Conservation (phyloP, 2,888 invertebrate species). For the Ceratothoa steindachneri region DNA sequence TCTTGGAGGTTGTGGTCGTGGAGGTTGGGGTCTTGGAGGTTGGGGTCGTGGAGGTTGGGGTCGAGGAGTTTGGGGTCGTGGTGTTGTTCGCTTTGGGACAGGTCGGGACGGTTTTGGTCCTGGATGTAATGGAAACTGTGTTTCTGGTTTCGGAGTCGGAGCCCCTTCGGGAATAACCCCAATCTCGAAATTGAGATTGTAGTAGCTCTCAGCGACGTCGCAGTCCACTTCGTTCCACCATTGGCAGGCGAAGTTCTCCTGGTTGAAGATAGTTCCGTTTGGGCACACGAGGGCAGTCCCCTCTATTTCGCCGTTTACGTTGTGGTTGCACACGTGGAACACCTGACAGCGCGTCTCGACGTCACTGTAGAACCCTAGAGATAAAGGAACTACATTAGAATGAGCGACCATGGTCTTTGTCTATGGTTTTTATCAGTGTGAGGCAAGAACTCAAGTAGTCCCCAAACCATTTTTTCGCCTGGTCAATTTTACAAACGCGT, state of each 20-base stretch:
- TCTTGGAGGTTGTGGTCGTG: background rate
- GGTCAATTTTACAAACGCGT: too few species aligned
- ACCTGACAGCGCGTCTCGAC: slow-evolving; percentile 64
- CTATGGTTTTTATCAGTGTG: too few species aligned
- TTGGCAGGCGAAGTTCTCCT: slow-evolving; percentile 64
- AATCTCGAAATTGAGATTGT: slow-evolving; percentile 55
- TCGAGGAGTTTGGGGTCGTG: background rate
- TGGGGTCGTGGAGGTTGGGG: slow-evolving; percentile 14
- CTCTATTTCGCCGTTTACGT: slow-evolving; percentile 53
- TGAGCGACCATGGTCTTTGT: too few species aligned
- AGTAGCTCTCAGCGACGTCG: slow-evolving; percentile 56
- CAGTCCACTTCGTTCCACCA: slow-evolving; percentile 69
- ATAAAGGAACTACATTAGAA: background rate
- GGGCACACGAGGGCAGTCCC: slow-evolving; percentile 65
- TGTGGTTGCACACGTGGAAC: slow-evolving; percentile 62
- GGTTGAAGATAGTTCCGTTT: slow-evolving; percentile 66
- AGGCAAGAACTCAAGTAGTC: too few species aligned
- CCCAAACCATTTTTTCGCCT: too few species aligned
- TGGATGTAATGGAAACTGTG: background rate
- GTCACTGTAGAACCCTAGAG: slow-evolving; percentile 58
- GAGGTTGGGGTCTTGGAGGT: background rate
- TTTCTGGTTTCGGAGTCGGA: background rate
- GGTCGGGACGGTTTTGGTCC: slow-evolving; percentile 2
- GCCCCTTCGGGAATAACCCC: slow-evolving; percentile 47
- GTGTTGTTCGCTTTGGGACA: background rate